Base-by-base conservation (phyloP, 2,888 invertebrate species). In the Acleris laterana region DNA sequence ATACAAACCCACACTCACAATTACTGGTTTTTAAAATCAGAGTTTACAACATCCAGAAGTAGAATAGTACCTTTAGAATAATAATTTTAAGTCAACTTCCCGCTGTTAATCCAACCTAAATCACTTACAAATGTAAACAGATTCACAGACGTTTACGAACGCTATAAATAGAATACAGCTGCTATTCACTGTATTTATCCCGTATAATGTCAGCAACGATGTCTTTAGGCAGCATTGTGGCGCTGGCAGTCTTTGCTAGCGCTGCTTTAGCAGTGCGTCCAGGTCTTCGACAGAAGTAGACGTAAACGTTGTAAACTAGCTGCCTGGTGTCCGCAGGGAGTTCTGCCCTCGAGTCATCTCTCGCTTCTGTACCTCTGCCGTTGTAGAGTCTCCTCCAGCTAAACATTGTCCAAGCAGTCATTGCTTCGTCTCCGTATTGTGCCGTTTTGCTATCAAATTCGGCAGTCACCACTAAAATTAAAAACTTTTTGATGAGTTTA, bases 381-480 rank as follows among this genome's bases (percentile, higher is more conserved):
- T 77, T 91, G 77, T 92, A 92, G 51, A 92, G 76, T 75, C 93
- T 80, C 72, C 93, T 81, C 93, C 93, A 93, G 80, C 91, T 92
- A 70, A 93, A 93, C 93, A 93, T 93, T 56, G 93, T 93, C 93
- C 93, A 93, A 61, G 93, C 93, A 70, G 92, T 93, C 93, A 92
- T 93, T 66, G 93, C 90, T 78, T 90, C 79, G 84, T 91, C 87
- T 68, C 93, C 93, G 90, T 93, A 92, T 74, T 89, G 87, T 83
- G 92, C 93, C 91, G 92, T 91, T 77, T 88, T 90, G 83, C 65
- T 55, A 44, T 42, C 5, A 3, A 42, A 42, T 38, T 20, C 42
- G 19, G n/a, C 38, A 38, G 22, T 56, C 32, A 3, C 13, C 20
- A 9, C 20, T 20, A 19, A 28, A 46, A 38, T 38, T 13, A 4